Conservation (phyloP, 2,797 vertebrate genomes). For the Nyctibius grandis region DNA sequence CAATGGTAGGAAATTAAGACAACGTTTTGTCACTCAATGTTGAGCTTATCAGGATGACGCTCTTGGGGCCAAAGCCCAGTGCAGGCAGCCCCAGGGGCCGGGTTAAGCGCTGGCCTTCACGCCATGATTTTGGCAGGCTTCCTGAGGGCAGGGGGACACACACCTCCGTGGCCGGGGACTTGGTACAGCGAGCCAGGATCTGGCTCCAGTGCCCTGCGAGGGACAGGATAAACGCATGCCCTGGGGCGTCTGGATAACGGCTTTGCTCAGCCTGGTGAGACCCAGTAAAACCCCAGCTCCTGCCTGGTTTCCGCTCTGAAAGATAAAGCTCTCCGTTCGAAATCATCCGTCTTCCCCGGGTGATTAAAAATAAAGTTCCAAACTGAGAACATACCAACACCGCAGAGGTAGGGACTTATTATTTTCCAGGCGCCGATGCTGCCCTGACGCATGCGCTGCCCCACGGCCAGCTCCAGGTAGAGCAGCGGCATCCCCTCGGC, state of each 20-base stretch:
- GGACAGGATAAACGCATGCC: not conserved
- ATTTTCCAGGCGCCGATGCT: slow-evolving; percentile 88
- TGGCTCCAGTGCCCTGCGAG: fast-evolving
- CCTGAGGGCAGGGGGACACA: not conserved
- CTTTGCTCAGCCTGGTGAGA: not conserved
- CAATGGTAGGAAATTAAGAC: not conserved
- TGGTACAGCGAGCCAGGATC: not conserved
- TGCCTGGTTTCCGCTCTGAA: not conserved
- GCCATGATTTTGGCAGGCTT: not conserved
- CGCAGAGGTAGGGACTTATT: slow-evolving; percentile 89
- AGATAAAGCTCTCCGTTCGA: not conserved
- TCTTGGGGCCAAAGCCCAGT: not conserved
- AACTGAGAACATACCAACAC: slow-evolving; percentile 80
- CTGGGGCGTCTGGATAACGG: fast-evolving
- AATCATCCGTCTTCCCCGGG: fast-evolving
- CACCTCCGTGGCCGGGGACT: no score
- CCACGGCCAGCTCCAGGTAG: slow-evolving; percentile 90
- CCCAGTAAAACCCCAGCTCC: not conserved
- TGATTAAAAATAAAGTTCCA: not conserved
- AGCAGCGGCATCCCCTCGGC: slow-evolving; percentile 90
- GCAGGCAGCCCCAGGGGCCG: not conserved
- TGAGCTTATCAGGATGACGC: not conserved
- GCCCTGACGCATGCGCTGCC: slow-evolving; percentile 89
- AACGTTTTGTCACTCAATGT: not conserved
- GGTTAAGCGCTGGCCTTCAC: not conserved